Conservation (phyloP, 2,888 invertebrate genomes). For the Sclerodermus sp. region DNA sequence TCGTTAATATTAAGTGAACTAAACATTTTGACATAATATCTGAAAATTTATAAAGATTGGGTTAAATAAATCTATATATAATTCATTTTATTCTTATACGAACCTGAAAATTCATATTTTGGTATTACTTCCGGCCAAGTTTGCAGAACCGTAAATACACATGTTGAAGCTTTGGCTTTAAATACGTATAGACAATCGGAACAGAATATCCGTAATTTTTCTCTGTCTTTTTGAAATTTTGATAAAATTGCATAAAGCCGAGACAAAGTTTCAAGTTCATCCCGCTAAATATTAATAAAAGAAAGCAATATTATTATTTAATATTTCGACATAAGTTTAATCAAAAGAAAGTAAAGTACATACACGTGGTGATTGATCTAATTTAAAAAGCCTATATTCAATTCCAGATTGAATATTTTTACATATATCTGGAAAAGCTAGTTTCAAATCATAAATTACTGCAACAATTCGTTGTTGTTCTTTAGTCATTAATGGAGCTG, state of each 20-base stretch:
- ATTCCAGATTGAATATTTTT: constrained; percentile 36
- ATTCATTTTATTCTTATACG: too few species aligned
- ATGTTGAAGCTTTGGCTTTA: constrained; percentile 47
- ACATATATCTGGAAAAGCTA: constrained; percentile 32
- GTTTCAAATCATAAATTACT: constrained; percentile 51
- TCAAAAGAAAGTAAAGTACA: neutral
- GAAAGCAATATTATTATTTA: neutral
- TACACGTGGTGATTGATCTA: constrained; percentile 22
- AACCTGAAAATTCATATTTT: constrained; percentile 38
- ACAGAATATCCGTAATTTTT: constrained; percentile 56
- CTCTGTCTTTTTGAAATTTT: constrained; percentile 53
- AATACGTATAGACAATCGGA: constrained; percentile 58
- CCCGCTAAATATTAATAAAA: constrained; percentile 25
- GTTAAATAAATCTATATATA: neutral
- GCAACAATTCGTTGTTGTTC: constrained; percentile 55
- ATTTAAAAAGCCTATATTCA: constrained; percentile 37
- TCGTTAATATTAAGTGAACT: constrained; percentile 49
- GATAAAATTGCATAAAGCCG: constrained; percentile 39
- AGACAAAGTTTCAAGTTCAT: constrained; percentile 30
- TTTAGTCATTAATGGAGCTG: constrained; percentile 58
- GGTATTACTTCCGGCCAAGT: constrained; percentile 60
- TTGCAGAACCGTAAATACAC: constrained; percentile 53
- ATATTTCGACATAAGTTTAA: neutral
- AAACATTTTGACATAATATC: constrained; percentile 54
- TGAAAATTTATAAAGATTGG: constrained; percentile 30